Conservation (phyloP, 2,113 vertebrate genomes). For the Phaethornis superciliosus region DNA sequence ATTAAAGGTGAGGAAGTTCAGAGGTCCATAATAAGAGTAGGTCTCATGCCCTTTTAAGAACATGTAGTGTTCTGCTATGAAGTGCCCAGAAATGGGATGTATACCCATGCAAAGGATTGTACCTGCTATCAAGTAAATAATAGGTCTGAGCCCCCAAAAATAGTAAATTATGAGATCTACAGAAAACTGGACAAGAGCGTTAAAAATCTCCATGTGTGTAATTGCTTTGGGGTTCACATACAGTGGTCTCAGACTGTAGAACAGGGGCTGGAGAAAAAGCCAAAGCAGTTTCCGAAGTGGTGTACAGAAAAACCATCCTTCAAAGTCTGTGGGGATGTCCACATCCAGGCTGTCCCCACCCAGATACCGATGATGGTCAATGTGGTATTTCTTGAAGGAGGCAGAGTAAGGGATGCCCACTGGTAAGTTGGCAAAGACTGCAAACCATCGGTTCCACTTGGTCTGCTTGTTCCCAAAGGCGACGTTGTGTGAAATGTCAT, state of each 20-base stretch:
- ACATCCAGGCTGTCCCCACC: slow-evolving; percentile 90
- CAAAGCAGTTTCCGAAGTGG: slow-evolving; percentile 90
- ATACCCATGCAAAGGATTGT: slow-evolving; percentile 90
- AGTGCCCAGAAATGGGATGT: slow-evolving; percentile 97
- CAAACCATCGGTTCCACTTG: slow-evolving; percentile 92
- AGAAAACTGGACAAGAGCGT: slow-evolving; percentile 82
- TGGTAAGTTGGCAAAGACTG: slow-evolving; percentile 94
- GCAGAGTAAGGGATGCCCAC: slow-evolving; percentile 92
- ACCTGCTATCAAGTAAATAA: slow-evolving; percentile 90
- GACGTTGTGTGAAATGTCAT: slow-evolving; percentile 96
- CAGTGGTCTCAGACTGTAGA: slow-evolving; percentile 89
- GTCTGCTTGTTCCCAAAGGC: slow-evolving; percentile 89
- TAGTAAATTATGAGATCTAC: slow-evolving; percentile 80
- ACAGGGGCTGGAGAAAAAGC: slow-evolving; percentile 90
- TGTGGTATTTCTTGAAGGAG: slow-evolving; percentile 98
- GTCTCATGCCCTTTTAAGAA: slow-evolving; percentile 95
- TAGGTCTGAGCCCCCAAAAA: slow-evolving; percentile 88
- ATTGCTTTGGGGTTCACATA: slow-evolving; percentile 91
- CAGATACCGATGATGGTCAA: slow-evolving; percentile 96
- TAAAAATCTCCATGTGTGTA: slow-evolving; percentile 87
- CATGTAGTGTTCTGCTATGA: slow-evolving; percentile 98
- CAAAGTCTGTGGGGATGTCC: slow-evolving; percentile 89
- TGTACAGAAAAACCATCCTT: slow-evolving; percentile 96
- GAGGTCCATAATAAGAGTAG: slow-evolving; percentile 94
- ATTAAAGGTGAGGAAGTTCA: slow-evolving; percentile 96